Evolutionary conservation across 2,797 vertebrate species (phyloP).

Genomic region (Octomys mimax): DNA sequence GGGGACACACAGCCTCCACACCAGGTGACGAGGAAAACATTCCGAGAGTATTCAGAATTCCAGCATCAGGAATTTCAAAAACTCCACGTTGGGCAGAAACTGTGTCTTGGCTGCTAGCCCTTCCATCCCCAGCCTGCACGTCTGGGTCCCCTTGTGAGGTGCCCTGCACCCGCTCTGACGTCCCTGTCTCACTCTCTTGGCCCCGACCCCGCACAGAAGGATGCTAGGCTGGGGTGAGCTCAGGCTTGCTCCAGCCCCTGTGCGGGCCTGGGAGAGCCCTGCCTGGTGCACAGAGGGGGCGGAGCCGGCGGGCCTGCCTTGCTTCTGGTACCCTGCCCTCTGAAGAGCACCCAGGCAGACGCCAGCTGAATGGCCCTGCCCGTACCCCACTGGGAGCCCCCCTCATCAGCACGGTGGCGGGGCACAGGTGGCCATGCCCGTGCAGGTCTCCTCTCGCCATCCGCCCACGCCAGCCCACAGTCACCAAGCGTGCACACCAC

Average conservation of each 20-base stretch:
- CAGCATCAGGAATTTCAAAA: background rate
- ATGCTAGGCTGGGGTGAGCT: background rate
- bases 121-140: background rate
- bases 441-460: too few relatives aligned
- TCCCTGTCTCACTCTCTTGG: background rate
- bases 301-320: background rate
- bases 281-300: accelerated
- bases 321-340: background rate
- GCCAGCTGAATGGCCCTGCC: background rate
- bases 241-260: accelerated
- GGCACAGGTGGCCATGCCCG: accelerated
- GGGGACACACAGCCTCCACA: background rate
- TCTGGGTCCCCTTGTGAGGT: background rate
- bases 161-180: background rate
- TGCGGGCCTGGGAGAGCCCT: accelerated
- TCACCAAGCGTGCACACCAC: background rate
- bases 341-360: background rate
- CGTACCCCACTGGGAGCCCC: accelerated
- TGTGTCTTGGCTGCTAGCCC: too few relatives aligned
- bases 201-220: background rate
- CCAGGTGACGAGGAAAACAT: background rate
- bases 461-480: background rate
- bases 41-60: accelerated
- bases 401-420: background rate
- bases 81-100: background rate